Evolutionary conservation across 2,797 vertebrate genomes (phyloP), one percentile per base, ranked within the genome.

Genomic region (Chelon auratus): DNA sequence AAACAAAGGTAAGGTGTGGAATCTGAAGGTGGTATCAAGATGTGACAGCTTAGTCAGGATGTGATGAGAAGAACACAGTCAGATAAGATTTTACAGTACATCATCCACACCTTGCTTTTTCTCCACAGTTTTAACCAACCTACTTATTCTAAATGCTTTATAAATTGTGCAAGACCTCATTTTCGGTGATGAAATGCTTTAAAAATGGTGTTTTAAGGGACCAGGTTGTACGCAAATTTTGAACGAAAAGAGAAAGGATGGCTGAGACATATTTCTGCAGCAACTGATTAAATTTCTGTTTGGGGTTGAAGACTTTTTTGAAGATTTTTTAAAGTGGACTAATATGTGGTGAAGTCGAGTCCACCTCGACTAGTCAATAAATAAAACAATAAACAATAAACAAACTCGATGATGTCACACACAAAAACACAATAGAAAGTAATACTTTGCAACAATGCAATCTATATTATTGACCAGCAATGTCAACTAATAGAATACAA

Each of bases 1-100:
- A 73, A 77, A 78, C 55, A 76, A 78, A 53, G 65, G 37, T 30
- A 36, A 65, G 24, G 52, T 15, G 37, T 71, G 59, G 73, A 68
- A 69, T 39, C 18, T 26, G 26, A 13, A 42, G 14, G 12, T 9
- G 18, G n/a, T 67, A 48, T 58, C 71, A 54, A 69, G 61, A 72
- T 69, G 51, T 24, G 43, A 82, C 54, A 53, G 72, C 10, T 43
- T 48, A 57, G 59, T 63, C 14, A 8, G 51, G 56, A 58, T 62
- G 8, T 59, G 30, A 69, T 62, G 62, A 48, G 30, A 18, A 42
- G 22, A 73, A 52, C 0, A 20, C 20, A 55, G 62, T 77, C 65
- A 65, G 42, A 18, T 24, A 54, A 30, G 55, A 72, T 26, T 68
- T 42, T 56, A 17, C 1, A 10, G 53, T 22, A 64, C 51, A 42